Evolutionary conservation across 2,113 vertebrate genomes (phyloP), one percentile per base, ranked within the genome.

Genomic region (Ctenodactylus gundi): DNA sequence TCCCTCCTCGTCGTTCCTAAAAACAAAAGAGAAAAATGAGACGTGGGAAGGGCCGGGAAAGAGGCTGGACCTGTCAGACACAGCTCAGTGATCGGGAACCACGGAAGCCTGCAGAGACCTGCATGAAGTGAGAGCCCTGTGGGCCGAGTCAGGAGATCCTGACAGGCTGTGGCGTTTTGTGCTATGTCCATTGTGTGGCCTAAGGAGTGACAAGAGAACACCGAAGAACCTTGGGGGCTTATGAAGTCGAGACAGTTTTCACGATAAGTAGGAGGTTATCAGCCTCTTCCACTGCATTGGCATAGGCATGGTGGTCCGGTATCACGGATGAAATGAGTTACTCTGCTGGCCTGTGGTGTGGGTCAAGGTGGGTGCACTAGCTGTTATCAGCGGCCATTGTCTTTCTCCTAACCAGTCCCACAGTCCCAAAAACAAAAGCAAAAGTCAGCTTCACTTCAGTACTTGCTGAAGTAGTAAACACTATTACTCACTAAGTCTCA

Each of bases 351-450:
- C 36, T 46, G 58, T 27, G 27, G 57, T 13, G 13, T 14, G 11
- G 85, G 18, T 58, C 75, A 13, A n/a, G 23, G 23, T 31, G 11
- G 7, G 23, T 36, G 21, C 49, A 75, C 1, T 23, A 65, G 13
- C 5, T n/a, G 1, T n/a, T 3, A 20, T 0, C 1, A 49, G 36
- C 3, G 20, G 46, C 8, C 55, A 7, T 1, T 84, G n/a, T 18
- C 7, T 27, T 60, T 76, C 41, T 44, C n/a, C 68, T 7, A 44
- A 44, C 2, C 18, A 57, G 67, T 80, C 72, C 67, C 14, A 46
- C 2, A 44, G 34, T 29, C 17, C 11, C 46, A 12, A 27, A 36
- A n/a, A 57, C n/a, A 34, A 67, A n/a, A 57, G 49, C 29, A 34
- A 64, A 67, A 34, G 9, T 7, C 20, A 70, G 3, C 25, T 67